Conservation (phyloP, 2,797 vertebrate genomes). For the Macropus fuliginosus region DNA sequence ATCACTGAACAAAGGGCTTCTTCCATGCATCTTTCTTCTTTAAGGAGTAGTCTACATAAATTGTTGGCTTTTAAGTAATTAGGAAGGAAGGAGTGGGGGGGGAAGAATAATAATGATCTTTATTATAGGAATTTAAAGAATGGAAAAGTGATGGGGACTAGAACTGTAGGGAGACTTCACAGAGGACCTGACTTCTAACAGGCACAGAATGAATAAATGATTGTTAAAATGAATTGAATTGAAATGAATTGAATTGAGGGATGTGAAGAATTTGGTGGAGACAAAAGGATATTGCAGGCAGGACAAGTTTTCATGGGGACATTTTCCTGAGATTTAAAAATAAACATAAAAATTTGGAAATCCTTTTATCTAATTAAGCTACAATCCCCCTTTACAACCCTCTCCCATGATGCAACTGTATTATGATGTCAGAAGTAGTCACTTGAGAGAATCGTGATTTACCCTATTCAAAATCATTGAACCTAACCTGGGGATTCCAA, state of each 20-base stretch:
- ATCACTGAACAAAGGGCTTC: neutral
- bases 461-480: neutral
- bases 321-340: slow-evolving; percentile 13
- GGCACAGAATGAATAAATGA: neutral
- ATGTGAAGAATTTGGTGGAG: neutral
- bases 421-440: slow-evolving; percentile 30
- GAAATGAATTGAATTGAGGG: neutral
- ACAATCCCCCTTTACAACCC: neutral
- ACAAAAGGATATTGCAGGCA: neutral
- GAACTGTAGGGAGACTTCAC: neutral
- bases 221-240: neutral
- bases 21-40: neutral
- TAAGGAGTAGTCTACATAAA: neutral
- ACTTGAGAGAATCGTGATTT: neutral
- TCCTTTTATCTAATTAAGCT: slow-evolving; percentile 3
- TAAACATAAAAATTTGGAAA: slow-evolving; percentile 47
- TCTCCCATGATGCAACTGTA: slow-evolving; percentile 3
- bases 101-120: neutral
- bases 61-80: neutral
- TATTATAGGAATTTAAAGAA: neutral
- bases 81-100: neutral
- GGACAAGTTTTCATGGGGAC: neutral
- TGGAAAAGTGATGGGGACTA: neutral
- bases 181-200: neutral
- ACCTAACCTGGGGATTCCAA: neutral